These are phyloP conservation scores for Nothura maculosa DNA, from an alignment of 2,797 vertebrate species.

Conservation along the genomic window DNA sequence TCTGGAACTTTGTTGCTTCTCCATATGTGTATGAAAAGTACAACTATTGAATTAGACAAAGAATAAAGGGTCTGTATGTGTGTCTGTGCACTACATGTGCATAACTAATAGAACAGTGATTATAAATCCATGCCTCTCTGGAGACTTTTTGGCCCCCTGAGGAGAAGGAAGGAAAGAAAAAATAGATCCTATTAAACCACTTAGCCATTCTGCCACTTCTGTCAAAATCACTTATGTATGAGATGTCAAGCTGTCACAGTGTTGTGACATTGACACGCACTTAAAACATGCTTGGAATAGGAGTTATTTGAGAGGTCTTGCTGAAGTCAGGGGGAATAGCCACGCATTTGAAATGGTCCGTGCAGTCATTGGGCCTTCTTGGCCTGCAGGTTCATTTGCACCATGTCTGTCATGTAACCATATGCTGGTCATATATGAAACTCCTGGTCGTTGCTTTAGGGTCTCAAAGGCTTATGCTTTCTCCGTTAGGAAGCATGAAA, in stretches of 20 bases:
- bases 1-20: not conserved
- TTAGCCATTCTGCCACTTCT: constrained; percentile 4
- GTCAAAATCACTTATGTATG: not conserved
- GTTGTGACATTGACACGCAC: not conserved
- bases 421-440: not conserved
- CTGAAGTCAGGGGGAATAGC: not conserved
- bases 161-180: not conserved
- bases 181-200: not conserved
- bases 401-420: not conserved
- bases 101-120: not conserved
- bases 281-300: not conserved
- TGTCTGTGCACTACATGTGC: not conserved
- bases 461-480: not conserved
- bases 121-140: not conserved
- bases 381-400: not conserved
- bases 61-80: not conserved
- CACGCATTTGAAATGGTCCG: fast-evolving
- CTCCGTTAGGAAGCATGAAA: not conserved
- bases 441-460: not conserved
- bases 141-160: not conserved
- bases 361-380: fast-evolving
- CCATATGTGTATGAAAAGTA: not conserved
- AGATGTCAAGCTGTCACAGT: not conserved
- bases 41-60: not conserved
- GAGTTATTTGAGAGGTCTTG: not conserved